Percentiles rank a stretch among this genome's conserved stretches.
Evolutionary conservation across 2,888 invertebrate genomes (phyloP).

Genomic region (Agrotis segetum): DNA sequence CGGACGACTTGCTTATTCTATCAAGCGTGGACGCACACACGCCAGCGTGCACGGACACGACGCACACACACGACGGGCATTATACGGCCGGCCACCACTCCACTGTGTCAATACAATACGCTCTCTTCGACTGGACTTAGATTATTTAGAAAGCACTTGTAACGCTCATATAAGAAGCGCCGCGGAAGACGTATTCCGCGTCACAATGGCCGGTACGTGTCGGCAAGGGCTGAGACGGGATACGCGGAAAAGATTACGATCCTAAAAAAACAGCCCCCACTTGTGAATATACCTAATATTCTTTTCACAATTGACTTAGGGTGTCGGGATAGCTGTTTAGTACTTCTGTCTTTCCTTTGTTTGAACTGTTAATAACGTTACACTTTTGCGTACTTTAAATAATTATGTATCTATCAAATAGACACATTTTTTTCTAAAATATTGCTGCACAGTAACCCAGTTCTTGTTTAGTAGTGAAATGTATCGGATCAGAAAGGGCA

Average conservation of each 20-base stretch:
- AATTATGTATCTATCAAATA: neutral
- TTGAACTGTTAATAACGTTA: conserved; percentile 47
- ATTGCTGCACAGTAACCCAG: conserved; percentile 15
- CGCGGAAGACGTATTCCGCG: conserved; percentile 89
- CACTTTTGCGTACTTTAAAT: conserved; percentile 8
- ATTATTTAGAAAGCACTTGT: conserved; percentile 92
- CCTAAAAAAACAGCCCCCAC: conserved; percentile 90
- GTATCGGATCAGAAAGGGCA: conserved; percentile 39
- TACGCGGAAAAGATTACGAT: conserved; percentile 89
- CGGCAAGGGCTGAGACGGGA: conserved; percentile 85
- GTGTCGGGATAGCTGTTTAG: conserved; percentile 71
- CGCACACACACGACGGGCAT: conserved; percentile 83
- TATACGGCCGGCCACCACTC: conserved; percentile 91
- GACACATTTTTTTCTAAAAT: neutral
- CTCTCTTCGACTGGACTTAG: conserved; percentile 91
- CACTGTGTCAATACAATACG: conserved; percentile 91
- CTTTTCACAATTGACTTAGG: conserved; percentile 83
- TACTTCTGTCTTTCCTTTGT: conserved; percentile 69
- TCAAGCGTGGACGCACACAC: conserved; percentile 89
- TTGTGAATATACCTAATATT: conserved; percentile 86
- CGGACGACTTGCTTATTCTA: conserved; percentile 91
- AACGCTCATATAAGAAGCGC: conserved; percentile 91
- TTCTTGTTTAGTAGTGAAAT: conserved; percentile 15
- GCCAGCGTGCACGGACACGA: conserved; percentile 71
- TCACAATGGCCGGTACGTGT: conserved; percentile 91